phyloP scores from a whole-genome alignment of 2,113 vertebrate genomes.

The Puntigrus tetrazona region DNA sequence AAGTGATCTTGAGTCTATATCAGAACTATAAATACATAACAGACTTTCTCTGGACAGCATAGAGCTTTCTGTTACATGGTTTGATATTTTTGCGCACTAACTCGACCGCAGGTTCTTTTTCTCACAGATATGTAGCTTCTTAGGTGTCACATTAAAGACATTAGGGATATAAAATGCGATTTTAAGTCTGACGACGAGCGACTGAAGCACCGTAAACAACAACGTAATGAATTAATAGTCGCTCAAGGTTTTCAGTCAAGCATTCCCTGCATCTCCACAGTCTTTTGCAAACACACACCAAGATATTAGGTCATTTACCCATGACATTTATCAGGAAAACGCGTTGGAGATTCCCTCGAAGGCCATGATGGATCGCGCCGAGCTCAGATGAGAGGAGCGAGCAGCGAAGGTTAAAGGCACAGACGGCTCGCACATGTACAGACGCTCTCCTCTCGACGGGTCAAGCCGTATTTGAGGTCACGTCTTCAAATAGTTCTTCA shows the following conservation, averaged over 20 bases:
- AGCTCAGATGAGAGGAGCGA: slow-evolving; percentile 18
- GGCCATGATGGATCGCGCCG: slow-evolving; percentile 1
- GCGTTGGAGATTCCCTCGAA: slow-evolving; percentile 37
- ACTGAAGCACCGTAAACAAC: background rate
- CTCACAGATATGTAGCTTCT: no score
- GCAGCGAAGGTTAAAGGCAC: slow-evolving; percentile 4
- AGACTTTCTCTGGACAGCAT: no score
- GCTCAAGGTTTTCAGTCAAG: background rate
- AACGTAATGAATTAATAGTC: background rate
- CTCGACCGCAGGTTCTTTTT: no score
- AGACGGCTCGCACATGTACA: slow-evolving; percentile 21
- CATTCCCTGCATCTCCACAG: background rate
- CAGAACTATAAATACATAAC: no score
- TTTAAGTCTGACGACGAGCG: background rate
- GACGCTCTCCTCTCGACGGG: background rate
- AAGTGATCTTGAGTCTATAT: no score
- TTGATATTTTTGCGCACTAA: no score
- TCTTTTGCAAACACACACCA: slow-evolving; percentile 19
- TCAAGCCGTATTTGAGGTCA: background rate
- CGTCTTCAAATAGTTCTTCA: background rate
- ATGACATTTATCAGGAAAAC: slow-evolving; percentile 23
- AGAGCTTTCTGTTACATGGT: no score
- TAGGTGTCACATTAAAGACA: no score
- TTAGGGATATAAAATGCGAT: background rate
- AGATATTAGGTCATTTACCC: slow-evolving; percentile 9